phyloP scores from a whole-genome alignment of 2,888 invertebrate genomes.

The Dione juno region DNA sequence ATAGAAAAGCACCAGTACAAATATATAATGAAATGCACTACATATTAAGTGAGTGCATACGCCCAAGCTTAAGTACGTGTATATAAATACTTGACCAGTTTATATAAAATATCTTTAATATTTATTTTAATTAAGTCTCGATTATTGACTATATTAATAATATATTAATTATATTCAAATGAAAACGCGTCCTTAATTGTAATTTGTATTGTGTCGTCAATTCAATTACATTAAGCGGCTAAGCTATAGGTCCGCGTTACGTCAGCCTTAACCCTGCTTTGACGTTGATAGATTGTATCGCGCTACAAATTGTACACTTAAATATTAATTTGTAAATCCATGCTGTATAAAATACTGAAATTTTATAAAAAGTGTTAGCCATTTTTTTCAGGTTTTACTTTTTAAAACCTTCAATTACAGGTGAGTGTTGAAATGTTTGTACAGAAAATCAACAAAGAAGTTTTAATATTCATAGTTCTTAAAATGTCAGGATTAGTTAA shows the following conservation, averaged over 20 bases:
- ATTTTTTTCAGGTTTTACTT: background rate
- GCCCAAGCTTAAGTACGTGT: too few relatives aligned
- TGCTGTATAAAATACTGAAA: background rate
- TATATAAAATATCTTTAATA: too few relatives aligned
- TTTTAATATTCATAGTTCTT: background rate
- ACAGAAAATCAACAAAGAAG: background rate
- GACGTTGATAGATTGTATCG: slow-evolving; percentile 28
- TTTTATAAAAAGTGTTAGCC: too few relatives aligned
- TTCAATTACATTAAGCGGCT: slow-evolving; percentile 31
- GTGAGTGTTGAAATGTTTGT: background rate
- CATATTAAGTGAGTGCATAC: too few relatives aligned
- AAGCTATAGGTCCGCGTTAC: slow-evolving; percentile 29
- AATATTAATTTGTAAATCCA: slow-evolving; percentile 21
- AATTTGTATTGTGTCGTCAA: slow-evolving; percentile 28
- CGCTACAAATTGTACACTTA: slow-evolving; percentile 21
- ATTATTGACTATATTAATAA: background rate
- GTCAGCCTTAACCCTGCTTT: slow-evolving; percentile 24
- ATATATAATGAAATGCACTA: too few relatives aligned
- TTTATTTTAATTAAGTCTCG: background rate
- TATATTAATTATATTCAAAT: background rate
- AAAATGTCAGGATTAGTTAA: slow-evolving; percentile 7
- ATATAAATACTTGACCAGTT: too few relatives aligned
- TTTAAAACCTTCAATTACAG: background rate
- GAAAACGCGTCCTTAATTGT: slow-evolving; percentile 3
- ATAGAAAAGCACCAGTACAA: too few relatives aligned